A percentile compares a stretch with the other conserved stretches of the same genome.
Conservation (phyloP, 2,888 invertebrate genomes). For the Drosophila aldrichi region DNA sequence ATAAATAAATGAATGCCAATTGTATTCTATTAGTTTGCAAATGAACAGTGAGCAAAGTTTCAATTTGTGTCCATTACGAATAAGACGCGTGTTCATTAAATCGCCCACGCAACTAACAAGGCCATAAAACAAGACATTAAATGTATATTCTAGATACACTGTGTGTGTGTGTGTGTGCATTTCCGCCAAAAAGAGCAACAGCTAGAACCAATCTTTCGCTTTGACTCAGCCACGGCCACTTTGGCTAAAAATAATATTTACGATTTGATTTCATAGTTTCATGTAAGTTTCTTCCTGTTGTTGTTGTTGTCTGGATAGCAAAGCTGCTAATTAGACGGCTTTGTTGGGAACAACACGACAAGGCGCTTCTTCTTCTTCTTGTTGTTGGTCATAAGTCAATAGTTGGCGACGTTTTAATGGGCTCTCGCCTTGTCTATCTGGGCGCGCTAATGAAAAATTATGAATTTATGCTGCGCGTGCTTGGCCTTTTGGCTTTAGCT, state of each 20-base stretch:
- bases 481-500: slow-evolving; percentile 11
- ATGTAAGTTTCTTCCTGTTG: slow-evolving; percentile 52
- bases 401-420: slow-evolving; percentile 77
- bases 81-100: slow-evolving; percentile 56
- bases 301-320: slow-evolving; percentile 36
- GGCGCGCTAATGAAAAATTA: slow-evolving; percentile 76
- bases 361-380: slow-evolving; percentile 26
- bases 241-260: slow-evolving; percentile 73
- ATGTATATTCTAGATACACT: slow-evolving; percentile 28
- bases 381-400: slow-evolving; percentile 73
- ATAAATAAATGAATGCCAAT: slow-evolving; percentile 62
- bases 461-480: slow-evolving; percentile 56
- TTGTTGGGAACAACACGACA: slow-evolving; percentile 26
- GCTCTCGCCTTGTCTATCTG: slow-evolving; percentile 34
- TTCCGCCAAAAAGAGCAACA: slow-evolving; percentile 36
- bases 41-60: slow-evolving; percentile 66
- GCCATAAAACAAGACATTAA: slow-evolving; percentile 42
- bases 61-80: slow-evolving; percentile 59
- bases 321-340: slow-evolving; percentile 66
- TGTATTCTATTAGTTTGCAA: slow-evolving; percentile 66
- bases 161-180: background rate
- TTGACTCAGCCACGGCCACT: slow-evolving; percentile 11
- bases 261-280: slow-evolving; percentile 66
- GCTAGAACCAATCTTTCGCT: slow-evolving; percentile 14
- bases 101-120: slow-evolving; percentile 22